phyloP scores from a whole-genome alignment of 2,797 vertebrate genomes.

The Esox masquinongy region DNA sequence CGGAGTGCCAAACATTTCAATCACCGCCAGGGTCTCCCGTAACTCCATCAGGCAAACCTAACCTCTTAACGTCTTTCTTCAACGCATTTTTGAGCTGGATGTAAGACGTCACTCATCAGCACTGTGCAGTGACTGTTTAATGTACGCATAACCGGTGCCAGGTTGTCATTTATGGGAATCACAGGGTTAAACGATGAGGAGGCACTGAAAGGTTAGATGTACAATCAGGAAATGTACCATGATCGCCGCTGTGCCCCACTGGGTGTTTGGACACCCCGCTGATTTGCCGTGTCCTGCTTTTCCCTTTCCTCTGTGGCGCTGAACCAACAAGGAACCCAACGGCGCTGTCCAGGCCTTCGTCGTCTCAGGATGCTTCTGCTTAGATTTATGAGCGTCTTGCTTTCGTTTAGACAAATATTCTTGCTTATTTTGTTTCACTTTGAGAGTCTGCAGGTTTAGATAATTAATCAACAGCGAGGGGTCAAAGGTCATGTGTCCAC shows the following conservation, averaged over 20 bases:
- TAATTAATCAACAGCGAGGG: conserved; percentile 64
- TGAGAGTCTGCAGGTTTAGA: conserved; percentile 62
- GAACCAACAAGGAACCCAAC: conserved; percentile 48
- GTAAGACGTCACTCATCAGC: not conserved
- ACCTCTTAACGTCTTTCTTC: conserved; percentile 13
- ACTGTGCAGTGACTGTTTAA: conserved; percentile 11
- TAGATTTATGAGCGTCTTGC: conserved; percentile 65
- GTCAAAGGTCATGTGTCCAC: conserved; percentile 44
- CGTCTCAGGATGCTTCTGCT: conserved; percentile 45
- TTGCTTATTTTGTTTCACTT: conserved; percentile 64
- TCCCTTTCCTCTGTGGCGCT: conserved; percentile 58
- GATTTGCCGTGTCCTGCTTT: conserved; percentile 59
- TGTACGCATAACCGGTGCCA: conserved; percentile 18
- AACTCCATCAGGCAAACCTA: conserved; percentile 10
- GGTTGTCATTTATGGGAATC: conserved; percentile 31
- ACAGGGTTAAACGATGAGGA: conserved; percentile 50
- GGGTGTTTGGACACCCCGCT: conserved; percentile 49
- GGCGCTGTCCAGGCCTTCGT: conserved; percentile 39
- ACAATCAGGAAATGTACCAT: conserved; percentile 70
- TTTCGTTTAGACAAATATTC: conserved; percentile 64
- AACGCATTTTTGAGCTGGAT: conserved; percentile 19
- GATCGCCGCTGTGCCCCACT: conserved; percentile 58
- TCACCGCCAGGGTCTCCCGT: conserved; percentile 29
- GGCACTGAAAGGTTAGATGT: conserved; percentile 71
- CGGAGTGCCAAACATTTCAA: conserved; percentile 37